Percentiles rank a stretch among this genome's conserved stretches.
Evolutionary conservation across 2,888 invertebrate species (phyloP).

Genomic region (Metalampra italica): DNA sequence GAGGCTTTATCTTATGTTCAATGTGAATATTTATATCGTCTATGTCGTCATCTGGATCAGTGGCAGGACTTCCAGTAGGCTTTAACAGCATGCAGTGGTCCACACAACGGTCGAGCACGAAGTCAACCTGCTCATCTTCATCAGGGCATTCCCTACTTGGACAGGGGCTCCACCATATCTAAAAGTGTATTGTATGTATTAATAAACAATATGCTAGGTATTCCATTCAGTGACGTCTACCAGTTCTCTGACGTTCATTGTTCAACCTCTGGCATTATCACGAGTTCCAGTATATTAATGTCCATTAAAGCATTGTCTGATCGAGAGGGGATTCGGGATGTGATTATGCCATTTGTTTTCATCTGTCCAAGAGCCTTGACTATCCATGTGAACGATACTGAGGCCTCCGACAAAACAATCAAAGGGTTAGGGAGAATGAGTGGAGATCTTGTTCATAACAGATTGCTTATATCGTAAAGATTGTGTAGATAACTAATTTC

Average conservation of each 20-base stretch:
- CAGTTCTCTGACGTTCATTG: background rate
- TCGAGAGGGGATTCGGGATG: slow-evolving; percentile 20
- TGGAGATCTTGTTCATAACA: background rate
- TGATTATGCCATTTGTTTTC: slow-evolving; percentile 25
- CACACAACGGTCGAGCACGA: slow-evolving; percentile 84
- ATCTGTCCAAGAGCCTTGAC: slow-evolving; percentile 19
- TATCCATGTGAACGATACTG: slow-evolving; percentile 13
- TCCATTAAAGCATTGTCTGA: slow-evolving; percentile 8
- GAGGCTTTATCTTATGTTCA: slow-evolving; percentile 65
- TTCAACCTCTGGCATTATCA: background rate
- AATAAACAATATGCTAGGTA: background rate
- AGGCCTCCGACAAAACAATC: slow-evolving; percentile 6
- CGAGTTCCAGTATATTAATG: slow-evolving; percentile 5
- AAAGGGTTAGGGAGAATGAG: slow-evolving; percentile 16
- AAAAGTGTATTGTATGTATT: slow-evolving; percentile 10
- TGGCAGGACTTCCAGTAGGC: slow-evolving; percentile 57
- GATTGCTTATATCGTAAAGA: too few species aligned
- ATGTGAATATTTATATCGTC: slow-evolving; percentile 77
- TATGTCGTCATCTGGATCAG: slow-evolving; percentile 64
- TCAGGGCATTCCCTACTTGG: slow-evolving; percentile 88
- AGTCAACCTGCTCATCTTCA: slow-evolving; percentile 83
- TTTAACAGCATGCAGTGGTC: slow-evolving; percentile 80
- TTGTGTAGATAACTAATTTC: too few species aligned
- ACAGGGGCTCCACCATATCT: slow-evolving; percentile 92
- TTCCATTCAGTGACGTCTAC: too few species aligned